Percentiles rank a stretch among this genome's conserved stretches.
phyloP scores from a whole-genome alignment of 2,797 vertebrate genomes.

The Agapornis canus region DNA sequence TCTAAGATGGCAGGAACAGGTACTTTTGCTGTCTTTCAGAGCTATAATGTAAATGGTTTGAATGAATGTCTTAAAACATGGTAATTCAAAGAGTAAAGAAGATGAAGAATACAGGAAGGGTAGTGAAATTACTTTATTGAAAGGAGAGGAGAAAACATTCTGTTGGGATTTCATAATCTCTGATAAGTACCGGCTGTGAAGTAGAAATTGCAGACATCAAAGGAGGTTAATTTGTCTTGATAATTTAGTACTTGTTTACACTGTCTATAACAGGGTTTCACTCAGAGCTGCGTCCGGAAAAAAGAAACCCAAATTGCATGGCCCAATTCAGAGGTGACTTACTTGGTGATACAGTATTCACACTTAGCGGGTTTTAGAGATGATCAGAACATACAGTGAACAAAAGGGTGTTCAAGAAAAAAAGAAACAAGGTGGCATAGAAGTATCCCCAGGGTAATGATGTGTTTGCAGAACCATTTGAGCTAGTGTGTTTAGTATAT shows the following conservation, averaged over 20 bases:
- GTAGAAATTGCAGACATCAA: background rate
- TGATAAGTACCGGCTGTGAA: background rate
- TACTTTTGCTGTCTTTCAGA: conserved; percentile 55
- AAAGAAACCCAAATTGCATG: background rate
- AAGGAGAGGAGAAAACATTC: background rate
- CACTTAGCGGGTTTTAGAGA: background rate
- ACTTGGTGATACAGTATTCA: background rate
- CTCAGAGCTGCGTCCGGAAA: background rate
- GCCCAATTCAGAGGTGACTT: background rate
- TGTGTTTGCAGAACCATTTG: conserved; percentile 40
- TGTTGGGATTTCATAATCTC: background rate
- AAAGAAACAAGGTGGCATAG: background rate
- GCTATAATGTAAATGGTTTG: background rate
- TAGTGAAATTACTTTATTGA: background rate
- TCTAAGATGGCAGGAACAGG: background rate
- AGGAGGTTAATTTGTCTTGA: background rate
- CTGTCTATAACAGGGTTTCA: background rate
- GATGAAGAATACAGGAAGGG: background rate
- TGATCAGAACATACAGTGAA: background rate
- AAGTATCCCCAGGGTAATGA: background rate
- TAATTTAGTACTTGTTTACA: conserved; percentile 16
- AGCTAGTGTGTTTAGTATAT: conserved; percentile 6
- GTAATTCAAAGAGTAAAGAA: background rate
- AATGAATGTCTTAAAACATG: conserved; percentile 26
- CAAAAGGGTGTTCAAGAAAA: background rate